Evolutionary conservation across 2,797 vertebrate genomes (phyloP).

Genomic region (Hoplostethus mediterraneus): DNA sequence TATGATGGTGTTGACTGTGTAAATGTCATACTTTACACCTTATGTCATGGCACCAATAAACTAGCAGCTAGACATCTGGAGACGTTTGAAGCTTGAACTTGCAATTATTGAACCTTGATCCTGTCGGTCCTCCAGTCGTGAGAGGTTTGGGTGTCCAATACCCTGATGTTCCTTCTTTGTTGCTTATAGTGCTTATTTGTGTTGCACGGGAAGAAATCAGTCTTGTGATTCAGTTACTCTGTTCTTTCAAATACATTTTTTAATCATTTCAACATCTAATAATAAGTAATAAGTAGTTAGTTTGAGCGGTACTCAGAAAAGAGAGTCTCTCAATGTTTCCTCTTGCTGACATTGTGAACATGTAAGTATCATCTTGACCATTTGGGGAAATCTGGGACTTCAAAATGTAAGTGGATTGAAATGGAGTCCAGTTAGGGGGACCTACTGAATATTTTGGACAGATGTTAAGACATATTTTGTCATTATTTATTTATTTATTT

Average conservation of each 20-base stretch:
- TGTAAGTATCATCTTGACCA: neutral
- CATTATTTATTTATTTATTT: too few relatives aligned
- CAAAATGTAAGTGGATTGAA: conserved; percentile 2
- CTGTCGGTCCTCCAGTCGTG: neutral
- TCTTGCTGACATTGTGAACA: neutral
- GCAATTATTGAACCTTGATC: neutral
- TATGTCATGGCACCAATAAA: neutral
- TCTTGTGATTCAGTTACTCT: too few relatives aligned
- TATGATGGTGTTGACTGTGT: conserved; percentile 12
- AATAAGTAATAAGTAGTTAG: too few relatives aligned
- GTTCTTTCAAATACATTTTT: too few relatives aligned
- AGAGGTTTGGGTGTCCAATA: too few relatives aligned
- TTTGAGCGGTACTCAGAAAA: too few relatives aligned
- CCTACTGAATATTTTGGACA: neutral
- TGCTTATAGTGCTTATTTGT: too few relatives aligned
- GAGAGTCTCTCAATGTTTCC: neutral
- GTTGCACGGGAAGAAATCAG: too few relatives aligned
- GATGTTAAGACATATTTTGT: too few relatives aligned
- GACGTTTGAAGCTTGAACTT: conserved; percentile 2
- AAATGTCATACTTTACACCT: conserved; percentile 1
- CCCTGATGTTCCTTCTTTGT: neutral
- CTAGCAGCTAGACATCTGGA: neutral
- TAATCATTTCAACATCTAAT: too few relatives aligned
- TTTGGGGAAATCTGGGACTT: neutral
- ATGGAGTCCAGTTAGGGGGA: neutral